A percentile compares a stretch with the other conserved stretches of the same genome.
phyloP scores from a whole-genome alignment of 2,888 invertebrate species.

The Stramonita haemastoma region DNA sequence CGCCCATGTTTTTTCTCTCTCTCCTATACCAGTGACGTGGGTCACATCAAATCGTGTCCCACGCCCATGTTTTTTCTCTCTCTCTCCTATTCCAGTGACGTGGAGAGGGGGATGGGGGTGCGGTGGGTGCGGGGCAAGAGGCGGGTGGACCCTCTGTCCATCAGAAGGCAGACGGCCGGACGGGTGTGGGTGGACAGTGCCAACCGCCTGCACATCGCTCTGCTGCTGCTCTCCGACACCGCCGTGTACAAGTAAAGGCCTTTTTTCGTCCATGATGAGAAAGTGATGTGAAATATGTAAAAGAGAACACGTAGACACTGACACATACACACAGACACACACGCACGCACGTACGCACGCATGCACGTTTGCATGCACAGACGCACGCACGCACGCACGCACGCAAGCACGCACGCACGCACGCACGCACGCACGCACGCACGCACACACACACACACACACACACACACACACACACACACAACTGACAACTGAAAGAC shows the following conservation, averaged over 20 bases:
- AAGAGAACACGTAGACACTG: too few species aligned
- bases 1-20: too few species aligned
- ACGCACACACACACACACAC: neutral
- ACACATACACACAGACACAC: too few species aligned
- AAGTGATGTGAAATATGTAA: too few species aligned
- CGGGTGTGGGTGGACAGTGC: slow-evolving; percentile 81
- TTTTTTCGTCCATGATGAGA: too few species aligned
- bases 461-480: neutral
- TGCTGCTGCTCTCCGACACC: slow-evolving; percentile 80
- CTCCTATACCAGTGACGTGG: slow-evolving; percentile 6
- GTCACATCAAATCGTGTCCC: too few species aligned
- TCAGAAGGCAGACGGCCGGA: slow-evolving; percentile 80
- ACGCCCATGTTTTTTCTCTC: too few species aligned
- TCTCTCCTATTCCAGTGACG: slow-evolving; percentile 3
- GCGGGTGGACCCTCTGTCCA: slow-evolving; percentile 79
- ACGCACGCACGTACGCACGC: too few species aligned
- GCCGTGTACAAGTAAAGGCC: slow-evolving; percentile 60
- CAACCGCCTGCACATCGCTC: slow-evolving; percentile 81
- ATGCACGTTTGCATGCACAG: too few species aligned
- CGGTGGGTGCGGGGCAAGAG: slow-evolving; percentile 71
- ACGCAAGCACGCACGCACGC: too few species aligned
- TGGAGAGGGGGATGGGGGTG: slow-evolving; percentile 45
- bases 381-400: too few species aligned
- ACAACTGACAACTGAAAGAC: neutral
- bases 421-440: neutral